These are phyloP conservation scores for Calameuta pallipes DNA, from an alignment of 2,888 invertebrate genomes.

Conservation along the genomic window DNA sequence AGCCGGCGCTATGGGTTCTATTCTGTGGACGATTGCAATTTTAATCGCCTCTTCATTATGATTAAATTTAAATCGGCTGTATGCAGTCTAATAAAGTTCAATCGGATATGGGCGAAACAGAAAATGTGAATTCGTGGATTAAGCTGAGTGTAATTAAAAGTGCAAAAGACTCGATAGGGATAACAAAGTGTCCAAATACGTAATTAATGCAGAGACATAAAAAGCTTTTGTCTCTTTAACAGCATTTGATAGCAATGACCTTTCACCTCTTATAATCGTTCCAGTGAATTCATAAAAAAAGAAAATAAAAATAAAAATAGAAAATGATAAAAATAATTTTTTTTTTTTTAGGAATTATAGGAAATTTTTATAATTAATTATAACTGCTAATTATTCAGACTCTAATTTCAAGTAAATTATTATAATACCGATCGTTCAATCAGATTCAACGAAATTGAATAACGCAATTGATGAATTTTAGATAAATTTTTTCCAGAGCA, in stretches of 20 bases:
- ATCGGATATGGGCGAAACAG: slow-evolving; percentile 39
- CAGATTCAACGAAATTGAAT: no score
- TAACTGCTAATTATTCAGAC: background rate
- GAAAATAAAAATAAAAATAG: no score
- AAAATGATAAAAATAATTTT: background rate
- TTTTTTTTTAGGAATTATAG: background rate
- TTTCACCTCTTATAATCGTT: background rate
- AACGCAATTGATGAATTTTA: background rate
- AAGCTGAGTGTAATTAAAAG: slow-evolving; percentile 60
- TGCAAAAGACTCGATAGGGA: slow-evolving; percentile 54
- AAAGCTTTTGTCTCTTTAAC: slow-evolving; percentile 30
- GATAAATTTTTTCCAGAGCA: background rate
- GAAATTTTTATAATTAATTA: background rate
- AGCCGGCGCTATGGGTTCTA: slow-evolving; percentile 46
- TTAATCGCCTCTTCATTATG: slow-evolving; percentile 64
- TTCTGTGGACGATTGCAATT: slow-evolving; percentile 61
- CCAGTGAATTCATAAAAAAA: background rate
- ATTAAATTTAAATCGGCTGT: slow-evolving; percentile 63
- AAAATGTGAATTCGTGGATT: slow-evolving; percentile 53
- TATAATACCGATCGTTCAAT: background rate
- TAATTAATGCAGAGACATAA: background rate
- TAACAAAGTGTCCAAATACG: slow-evolving; percentile 46
- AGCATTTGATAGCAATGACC: slow-evolving; percentile 33
- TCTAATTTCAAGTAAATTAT: background rate
- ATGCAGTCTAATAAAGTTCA: slow-evolving; percentile 53